Evolutionary conservation across 2,113 vertebrate genomes (phyloP).

Genomic region (Parotia lawesii): DNA sequence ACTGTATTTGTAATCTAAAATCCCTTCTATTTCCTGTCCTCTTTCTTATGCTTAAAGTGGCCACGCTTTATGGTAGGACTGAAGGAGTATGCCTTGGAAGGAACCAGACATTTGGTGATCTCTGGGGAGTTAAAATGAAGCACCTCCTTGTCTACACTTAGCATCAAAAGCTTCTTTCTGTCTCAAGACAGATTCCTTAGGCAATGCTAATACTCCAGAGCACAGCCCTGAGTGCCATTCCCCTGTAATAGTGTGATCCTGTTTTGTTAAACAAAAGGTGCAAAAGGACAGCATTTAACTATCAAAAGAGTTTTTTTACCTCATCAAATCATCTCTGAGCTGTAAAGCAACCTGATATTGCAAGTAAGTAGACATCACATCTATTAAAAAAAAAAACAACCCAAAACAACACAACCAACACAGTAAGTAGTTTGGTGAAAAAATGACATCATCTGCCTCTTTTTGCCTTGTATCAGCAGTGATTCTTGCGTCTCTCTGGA

Average conservation of each 20-base stretch:
- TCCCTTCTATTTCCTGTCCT: background rate
- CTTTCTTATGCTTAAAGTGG: background rate
- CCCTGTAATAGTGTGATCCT: background rate
- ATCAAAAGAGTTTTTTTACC: background rate
- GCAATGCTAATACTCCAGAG: background rate
- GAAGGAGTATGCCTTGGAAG: background rate
- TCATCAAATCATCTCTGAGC: background rate
- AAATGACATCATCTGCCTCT: background rate
- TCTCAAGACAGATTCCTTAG: background rate
- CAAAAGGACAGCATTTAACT: background rate
- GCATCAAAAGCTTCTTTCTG: background rate
- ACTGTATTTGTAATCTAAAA: background rate
- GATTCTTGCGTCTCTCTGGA: background rate
- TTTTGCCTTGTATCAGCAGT: background rate
- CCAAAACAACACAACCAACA: rapidly evolving
- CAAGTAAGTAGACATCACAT: background rate
- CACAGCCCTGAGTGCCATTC: background rate
- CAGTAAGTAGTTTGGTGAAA: background rate
- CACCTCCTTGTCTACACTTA: background rate
- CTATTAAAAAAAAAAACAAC: background rate
- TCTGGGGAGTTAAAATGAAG: background rate
- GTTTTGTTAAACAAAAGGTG: background rate
- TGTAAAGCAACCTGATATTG: background rate
- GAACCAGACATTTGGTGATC: background rate
- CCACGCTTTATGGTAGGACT: background rate